Evolutionary conservation across 2,113 vertebrate species (phyloP), one percentile per base, ranked within the genome.

Genomic region (Coryphaenoides rupestris): DNA sequence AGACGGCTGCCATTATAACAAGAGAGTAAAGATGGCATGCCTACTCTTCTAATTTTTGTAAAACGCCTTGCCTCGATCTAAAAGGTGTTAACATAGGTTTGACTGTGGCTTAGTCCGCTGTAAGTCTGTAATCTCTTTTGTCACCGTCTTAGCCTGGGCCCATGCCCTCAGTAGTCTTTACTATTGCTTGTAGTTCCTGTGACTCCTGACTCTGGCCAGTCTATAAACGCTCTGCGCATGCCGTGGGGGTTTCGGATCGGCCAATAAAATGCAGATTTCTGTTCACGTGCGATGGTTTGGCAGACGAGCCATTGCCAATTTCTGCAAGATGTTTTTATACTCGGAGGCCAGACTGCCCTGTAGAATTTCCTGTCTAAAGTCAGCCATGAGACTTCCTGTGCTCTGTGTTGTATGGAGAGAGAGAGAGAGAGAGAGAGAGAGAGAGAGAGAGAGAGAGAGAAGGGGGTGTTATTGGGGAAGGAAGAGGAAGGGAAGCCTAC

Each of bases 281-380:
- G 45, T 19, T 60, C 19, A 5, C n/a, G n/a, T 59, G 46, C 23
- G 69, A 26, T 24, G 12, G 12, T n/a, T 76, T 56, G 17, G 9
- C 57, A 58, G 21, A 2, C 19, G 5, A 17, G 55, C 22, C 58
- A 65, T n/a, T 17, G 22, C 52, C 21, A 5, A 24, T 28, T 62
- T 62, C 9, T 28, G 23, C 47, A 62, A 55, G 19, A 65, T 71
- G 49, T 58, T 79, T 86, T 83, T 78, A 14, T 70, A 79, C 76
- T 82, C 72, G 58, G 0, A 16, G 65, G 77, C 80, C 82, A 78
- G 78, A 79, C 72, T 71, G 81, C 73, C 80, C 76, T 81, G 84
- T 72, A 79, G 86, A 84, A 81, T 85, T 86, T 89, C 87, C 87
- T 89, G 86, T 88, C 77, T 76, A 66, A 73, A 72, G 76, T 78